Conservation (phyloP, 2,113 vertebrate species). For the Gambusia affinis region DNA sequence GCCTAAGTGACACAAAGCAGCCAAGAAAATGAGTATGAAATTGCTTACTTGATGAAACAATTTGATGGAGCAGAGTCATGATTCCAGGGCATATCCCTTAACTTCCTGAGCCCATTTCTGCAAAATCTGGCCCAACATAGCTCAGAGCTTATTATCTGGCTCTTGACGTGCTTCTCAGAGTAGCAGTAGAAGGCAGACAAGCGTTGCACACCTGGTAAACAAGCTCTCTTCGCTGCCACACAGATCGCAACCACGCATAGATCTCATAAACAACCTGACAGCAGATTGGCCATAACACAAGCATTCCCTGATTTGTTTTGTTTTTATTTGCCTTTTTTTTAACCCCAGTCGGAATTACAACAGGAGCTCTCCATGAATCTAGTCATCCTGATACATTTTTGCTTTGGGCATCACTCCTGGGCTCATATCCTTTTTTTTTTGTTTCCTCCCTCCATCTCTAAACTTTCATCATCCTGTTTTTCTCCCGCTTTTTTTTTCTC, state of each 20-base stretch:
- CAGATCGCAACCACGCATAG: conserved; percentile 38
- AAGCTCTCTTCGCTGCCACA: conserved; percentile 23
- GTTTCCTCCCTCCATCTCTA: conserved; percentile 9
- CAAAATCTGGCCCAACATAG: conserved; percentile 10
- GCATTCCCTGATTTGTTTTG: not conserved
- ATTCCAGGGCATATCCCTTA: conserved; percentile 37
- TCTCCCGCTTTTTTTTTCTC: conserved; percentile 11
- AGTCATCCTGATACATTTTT: not conserved
- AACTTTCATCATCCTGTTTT: conserved; percentile 1
- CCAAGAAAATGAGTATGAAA: conserved; percentile 2
- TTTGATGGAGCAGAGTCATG: not conserved
- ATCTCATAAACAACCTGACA: conserved; percentile 38
- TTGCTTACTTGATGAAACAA: conserved; percentile 4
- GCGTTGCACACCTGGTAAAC: conserved; percentile 35
- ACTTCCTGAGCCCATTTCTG: conserved; percentile 27
- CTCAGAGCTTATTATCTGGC: conserved; percentile 51
- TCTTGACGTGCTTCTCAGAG: conserved; percentile 42
- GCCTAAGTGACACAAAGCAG: conserved; percentile 5
- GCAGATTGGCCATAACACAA: conserved; percentile 23
- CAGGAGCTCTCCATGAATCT: not conserved
- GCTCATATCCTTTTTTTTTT: conserved; percentile 14
- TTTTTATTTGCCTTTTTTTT: not conserved
- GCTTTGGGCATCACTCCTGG: conserved; percentile 9
- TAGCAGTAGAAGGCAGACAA: conserved; percentile 29
- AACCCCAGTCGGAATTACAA: too few species aligned